These are phyloP conservation scores for Chaunax sp. DNA, from an alignment of 2,797 vertebrate species.

Conservation along the genomic window DNA sequence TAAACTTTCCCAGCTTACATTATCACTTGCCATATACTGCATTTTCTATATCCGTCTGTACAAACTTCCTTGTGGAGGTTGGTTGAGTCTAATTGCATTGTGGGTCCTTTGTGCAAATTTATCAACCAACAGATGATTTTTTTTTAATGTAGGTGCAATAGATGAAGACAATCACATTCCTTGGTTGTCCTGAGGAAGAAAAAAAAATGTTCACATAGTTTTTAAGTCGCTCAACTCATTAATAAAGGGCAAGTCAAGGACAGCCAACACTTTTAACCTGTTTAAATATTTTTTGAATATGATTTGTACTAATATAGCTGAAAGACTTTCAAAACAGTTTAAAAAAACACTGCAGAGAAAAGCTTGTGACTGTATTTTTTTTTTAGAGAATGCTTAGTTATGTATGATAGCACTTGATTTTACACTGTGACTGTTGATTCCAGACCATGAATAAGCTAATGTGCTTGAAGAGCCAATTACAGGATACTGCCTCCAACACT, in stretches of 20 bases:
- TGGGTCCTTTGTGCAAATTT: conserved; percentile 38
- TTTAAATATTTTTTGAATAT: conserved; percentile 64
- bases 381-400: conserved; percentile 75
- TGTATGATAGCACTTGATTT: conserved; percentile 55
- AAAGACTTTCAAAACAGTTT: conserved; percentile 47
- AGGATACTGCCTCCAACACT: conserved; percentile 68
- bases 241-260: conserved; percentile 56
- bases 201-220: background rate
- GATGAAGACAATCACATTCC: conserved; percentile 77
- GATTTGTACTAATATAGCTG: conserved; percentile 64
- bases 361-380: conserved; percentile 78
- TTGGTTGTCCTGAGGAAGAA: conserved; percentile 62
- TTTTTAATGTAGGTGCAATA: conserved; percentile 67
- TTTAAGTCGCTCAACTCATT: conserved; percentile 24
- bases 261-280: conserved; percentile 64
- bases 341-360: conserved; percentile 55
- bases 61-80: conserved; percentile 33
- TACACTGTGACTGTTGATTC: conserved; percentile 70
- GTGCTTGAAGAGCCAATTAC: conserved; percentile 64
- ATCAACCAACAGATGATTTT: conserved; percentile 32
- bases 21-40: conserved; percentile 60
- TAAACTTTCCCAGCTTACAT: conserved; percentile 67
- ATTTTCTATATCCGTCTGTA: conserved; percentile 70
- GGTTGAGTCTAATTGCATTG: conserved; percentile 42
- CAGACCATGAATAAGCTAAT: conserved; percentile 75